Conservation (phyloP, 1,140 invertebrate genomes). For the Xylocopa sonorina region DNA sequence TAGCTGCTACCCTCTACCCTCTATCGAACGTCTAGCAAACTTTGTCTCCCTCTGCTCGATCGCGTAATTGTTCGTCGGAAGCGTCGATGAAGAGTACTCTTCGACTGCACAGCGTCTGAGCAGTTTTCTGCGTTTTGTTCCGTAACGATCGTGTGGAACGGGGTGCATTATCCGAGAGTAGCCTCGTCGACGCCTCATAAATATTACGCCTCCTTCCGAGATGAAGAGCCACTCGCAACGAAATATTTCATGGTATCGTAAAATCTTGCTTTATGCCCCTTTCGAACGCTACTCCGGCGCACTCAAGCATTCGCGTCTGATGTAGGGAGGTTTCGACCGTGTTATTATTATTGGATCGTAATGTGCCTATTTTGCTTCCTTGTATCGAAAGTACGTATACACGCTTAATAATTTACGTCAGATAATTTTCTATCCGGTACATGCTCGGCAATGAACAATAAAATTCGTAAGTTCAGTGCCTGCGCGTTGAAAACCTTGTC, state of each 20-base stretch:
- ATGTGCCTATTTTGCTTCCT: too few relatives aligned
- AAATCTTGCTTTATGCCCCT: slow-evolving; percentile 7
- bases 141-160: neutral
- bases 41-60: neutral
- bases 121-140: neutral
- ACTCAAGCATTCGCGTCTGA: neutral
- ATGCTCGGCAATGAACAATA: too few relatives aligned
- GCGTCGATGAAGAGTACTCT: neutral
- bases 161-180: neutral
- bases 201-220: neutral
- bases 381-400: neutral
- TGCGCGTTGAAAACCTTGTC: too few relatives aligned
- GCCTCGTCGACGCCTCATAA: neutral
- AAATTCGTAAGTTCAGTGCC: too few relatives aligned
- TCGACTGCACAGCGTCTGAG: neutral
- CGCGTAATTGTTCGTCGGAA: neutral
- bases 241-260: neutral
- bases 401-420: too few relatives aligned
- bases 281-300: neutral
- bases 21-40: neutral
- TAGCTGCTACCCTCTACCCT: too few relatives aligned
- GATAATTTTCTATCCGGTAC: too few relatives aligned
- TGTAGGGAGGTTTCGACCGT: neutral
- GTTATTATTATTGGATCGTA: neutral
- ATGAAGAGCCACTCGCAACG: neutral